Evolutionary conservation across 2,888 invertebrate species (phyloP), one percentile per base, ranked within the genome.

Genomic region (Pollenia amentaria): DNA sequence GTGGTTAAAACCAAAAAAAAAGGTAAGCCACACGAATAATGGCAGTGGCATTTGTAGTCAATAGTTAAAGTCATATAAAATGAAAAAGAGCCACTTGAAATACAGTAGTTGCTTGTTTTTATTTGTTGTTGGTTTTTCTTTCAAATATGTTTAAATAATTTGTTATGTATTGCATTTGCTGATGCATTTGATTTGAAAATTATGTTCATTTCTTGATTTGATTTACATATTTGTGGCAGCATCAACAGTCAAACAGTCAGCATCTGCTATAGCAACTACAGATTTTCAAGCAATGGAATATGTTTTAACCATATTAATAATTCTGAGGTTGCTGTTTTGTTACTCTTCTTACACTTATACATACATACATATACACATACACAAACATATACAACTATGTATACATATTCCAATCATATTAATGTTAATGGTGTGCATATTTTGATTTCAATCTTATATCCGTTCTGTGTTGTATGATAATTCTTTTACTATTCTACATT

Each of bases 171-270:
- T 84, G 79, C 62, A 79, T 81, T 72, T 62, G 80, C 67, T 73
- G 77, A 81, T 84, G 84, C 87, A 87, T 84, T 87, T 87, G 84
- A 84, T 87, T 87, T 80, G 57, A 80, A 81, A 87, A 84, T 81
- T 87, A 84, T 84, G 80, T 78, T 81, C 57, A 76, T 79, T 86
- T 82, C 82, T 79, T 64, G 83, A 83, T 83, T 70, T 83, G 83
- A 77, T 83, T 83, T 77, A 83, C 83, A 83, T 83, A 77, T 83
- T 77, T 55, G 83, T 60, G 76, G 83, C 83, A 64, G 82, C 67
- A 60, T 42, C 21, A 18, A 12, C 57, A 46, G 62, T 14, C 60
- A 51, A 38, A 55, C 46, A 38, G 55, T 48, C 79, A 79, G 67
- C 55, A 67, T 42, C 57, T 46, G 42, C 42, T 53, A 16, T 18